Evolutionary conservation across 64 coral and sea anemone genomes (phyloP), one percentile per base, ranked within the genome.

Genomic region (Pocillopora verrucosa): DNA sequence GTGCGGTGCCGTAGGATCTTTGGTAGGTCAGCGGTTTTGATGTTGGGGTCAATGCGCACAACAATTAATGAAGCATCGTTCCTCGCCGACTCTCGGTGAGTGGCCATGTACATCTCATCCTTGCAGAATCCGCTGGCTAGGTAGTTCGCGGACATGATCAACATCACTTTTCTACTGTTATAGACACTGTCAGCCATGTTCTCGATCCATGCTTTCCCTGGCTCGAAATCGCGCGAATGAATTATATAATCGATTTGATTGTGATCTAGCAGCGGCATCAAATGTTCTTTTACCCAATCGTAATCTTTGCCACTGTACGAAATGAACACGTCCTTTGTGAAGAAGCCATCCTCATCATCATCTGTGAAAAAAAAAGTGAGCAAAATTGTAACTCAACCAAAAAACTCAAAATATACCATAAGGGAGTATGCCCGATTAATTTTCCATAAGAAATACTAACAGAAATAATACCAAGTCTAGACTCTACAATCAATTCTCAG

Each of bases 101-200:
- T 59, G 19, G 89, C 89, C 89, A 91, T 91, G 16, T 83, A 34
- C 67, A 91, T 73, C 70, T 91, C 89, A 34, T 80, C 72, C 13
- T 72, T 80, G 57, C 89, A 90, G 67, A 90, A 90, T 9, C 35
- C 78, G 70, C 89, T 91, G 34, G 58, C 51, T 3, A 91, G 57
- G 80, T 91, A 91, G 80, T 77, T 83, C 20, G 37, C 60, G 14
- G 89, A 91, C 78, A 91, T 65, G 24, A 91, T 36, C 12, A 89
- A 5, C 61, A 81, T 84, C 59, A 91, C 89, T 56, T 91, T 81
- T 35, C 82, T 73, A 56, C 89, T 84, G 22, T 62, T 91, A 72
- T 94, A 94, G 4, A 94, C 87, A 24, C 87, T 89, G 11, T 94
- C 88, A 35, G 92, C 92, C 92, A 94, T 94, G 69, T 94, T 94